Evolutionary conservation across 2,797 vertebrate genomes (phyloP), one percentile per base, ranked within the genome.

Genomic region (Enoplosus armatus): DNA sequence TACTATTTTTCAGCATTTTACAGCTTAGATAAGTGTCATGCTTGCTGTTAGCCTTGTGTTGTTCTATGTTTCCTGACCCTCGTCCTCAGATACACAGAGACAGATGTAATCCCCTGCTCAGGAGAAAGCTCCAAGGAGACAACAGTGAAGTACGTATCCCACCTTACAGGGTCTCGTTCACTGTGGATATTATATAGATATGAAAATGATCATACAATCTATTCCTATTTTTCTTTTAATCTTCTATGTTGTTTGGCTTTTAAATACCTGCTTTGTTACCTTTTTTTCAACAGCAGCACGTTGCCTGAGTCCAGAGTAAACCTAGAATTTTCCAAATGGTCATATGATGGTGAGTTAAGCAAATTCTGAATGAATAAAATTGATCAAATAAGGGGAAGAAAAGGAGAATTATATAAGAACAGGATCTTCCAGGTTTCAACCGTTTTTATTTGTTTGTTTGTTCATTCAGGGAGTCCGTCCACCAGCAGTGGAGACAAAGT

Each of bases 401-500:
- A 35, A 72, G 33, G 4, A 39, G 1, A 35, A 26, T 26, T 37
- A 1, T 15, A 14, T 7, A 12, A 35, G 1, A 47, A 35, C 4
- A n/a, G 1, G 8, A 43, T 47, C 24, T 29, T 67, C 1, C 5
- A 6, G 33, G n/a, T 33, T 65, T 26, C 22, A 69, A 72, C 3
- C 35, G 5, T 48, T 61, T n/a, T 39, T 27, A 10, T 59, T 0
- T 51, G 4, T 48, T 27, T 68, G 3, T 55, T 11, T 66, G 33
- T 87, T 85, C 64, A 16, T 76, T 64, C 92, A 99, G 98, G 97
- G 92, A 97, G 97, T 95, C 97, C 98, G 18, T 98, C 97, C 39
- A 99, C 98, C 41, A 99, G 98, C 95, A 96, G 96, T 22, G 97
- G 95, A 54, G 98, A 98, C 83, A 98, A 97, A 89, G 94, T 93